These are phyloP conservation scores for Labia minor DNA, from an alignment of 2,888 invertebrate genomes.

Conservation along the genomic window DNA sequence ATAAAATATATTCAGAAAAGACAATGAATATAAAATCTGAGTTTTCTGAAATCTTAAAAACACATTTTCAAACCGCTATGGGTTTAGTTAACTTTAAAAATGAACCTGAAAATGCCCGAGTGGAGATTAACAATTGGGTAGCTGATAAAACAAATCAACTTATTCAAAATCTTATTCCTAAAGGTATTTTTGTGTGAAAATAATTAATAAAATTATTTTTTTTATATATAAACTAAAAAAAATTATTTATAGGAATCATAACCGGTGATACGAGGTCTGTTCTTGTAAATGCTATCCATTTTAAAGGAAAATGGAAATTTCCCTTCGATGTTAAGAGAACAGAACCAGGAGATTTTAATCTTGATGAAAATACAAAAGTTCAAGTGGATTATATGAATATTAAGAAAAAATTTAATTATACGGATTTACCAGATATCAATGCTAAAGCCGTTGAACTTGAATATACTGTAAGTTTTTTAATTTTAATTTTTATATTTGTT, in stretches of 20 bases:
- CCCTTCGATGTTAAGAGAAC: slow-evolving; percentile 55
- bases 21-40: slow-evolving; percentile 18
- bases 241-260: slow-evolving; percentile 29
- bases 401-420: slow-evolving; percentile 51
- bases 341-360: slow-evolving; percentile 48
- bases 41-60: slow-evolving; percentile 38
- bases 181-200: slow-evolving; percentile 37
- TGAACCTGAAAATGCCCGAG: slow-evolving; percentile 38
- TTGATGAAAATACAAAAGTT: slow-evolving; percentile 39
- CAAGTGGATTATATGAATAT: slow-evolving; percentile 58
- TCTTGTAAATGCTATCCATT: slow-evolving; percentile 64
- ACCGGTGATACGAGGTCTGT: slow-evolving; percentile 52
- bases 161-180: slow-evolving; percentile 62
- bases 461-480: slow-evolving; percentile 46
- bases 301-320: slow-evolving; percentile 67
- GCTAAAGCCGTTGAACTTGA: slow-evolving; percentile 63
- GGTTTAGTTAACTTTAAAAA: slow-evolving; percentile 51
- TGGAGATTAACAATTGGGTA: slow-evolving; percentile 69
- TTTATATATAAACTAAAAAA: too few relatives aligned
- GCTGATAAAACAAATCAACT: slow-evolving; percentile 66
- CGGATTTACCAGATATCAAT: slow-evolving; percentile 50
- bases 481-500: not conserved
- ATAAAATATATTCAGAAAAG: slow-evolving; percentile 22
- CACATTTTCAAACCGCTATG: slow-evolving; percentile 52
- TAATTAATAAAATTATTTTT: slow-evolving; percentile 8